phyloP scores from a whole-genome alignment of 2,888 invertebrate species.

The Drosophila borborema region DNA sequence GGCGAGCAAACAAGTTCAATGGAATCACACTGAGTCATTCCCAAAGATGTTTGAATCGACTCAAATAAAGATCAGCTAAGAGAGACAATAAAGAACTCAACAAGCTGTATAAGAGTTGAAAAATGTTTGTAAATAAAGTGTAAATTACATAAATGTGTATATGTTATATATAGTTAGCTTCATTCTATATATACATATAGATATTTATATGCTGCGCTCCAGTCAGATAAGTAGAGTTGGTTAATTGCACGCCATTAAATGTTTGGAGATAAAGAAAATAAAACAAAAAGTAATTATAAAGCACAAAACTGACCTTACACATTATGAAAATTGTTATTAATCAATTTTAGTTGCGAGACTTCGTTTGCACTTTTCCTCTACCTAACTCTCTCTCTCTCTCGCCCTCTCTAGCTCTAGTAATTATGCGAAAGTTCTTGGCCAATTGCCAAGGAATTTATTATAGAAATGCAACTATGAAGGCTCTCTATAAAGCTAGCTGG shows the following conservation, averaged over 20 bases:
- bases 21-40: constrained; percentile 45
- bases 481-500: constrained; percentile 9
- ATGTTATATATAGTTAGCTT: too few species aligned
- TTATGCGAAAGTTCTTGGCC: constrained; percentile 37
- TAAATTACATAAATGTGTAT: not conserved
- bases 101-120: not conserved
- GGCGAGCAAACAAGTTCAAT: constrained; percentile 34
- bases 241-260: constrained; percentile 51
- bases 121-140: not conserved
- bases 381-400: not conserved
- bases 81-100: not conserved
- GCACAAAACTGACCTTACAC: constrained; percentile 68
- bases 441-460: constrained; percentile 36
- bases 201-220: constrained; percentile 3
- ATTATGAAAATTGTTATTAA: constrained; percentile 29
- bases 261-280: constrained; percentile 21
- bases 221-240: constrained; percentile 54
- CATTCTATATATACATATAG: not conserved
- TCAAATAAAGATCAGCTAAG: constrained; percentile 7
- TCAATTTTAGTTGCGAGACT: constrained; percentile 1
- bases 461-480: constrained; percentile 18
- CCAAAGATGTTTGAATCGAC: not conserved
- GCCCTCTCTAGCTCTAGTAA: constrained; percentile 16
- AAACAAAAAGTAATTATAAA: constrained; percentile 35
- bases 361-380: not conserved